Evolutionary conservation across 2,797 vertebrate species (phyloP), one percentile per base, ranked within the genome.

Genomic region (Peromyscus eremicus): DNA sequence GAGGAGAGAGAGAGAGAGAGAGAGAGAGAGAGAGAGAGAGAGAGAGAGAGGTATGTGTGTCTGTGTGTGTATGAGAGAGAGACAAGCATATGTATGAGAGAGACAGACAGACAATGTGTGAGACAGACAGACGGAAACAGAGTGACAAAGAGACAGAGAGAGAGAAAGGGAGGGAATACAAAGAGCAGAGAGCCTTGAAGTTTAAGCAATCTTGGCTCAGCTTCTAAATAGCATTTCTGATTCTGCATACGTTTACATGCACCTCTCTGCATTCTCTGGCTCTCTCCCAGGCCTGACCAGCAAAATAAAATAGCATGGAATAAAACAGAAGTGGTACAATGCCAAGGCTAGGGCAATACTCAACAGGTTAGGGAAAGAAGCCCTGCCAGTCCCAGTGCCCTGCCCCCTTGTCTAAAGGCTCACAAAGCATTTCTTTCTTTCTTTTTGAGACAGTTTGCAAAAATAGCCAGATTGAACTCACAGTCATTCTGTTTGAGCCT

Each of bases 271-370:
- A 55, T 32, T 77, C 66, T 80, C 84, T 84, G 80, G 60, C 79
- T 90, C 79, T 71, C 76, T 49, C 81, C 43, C 37, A 10, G 55
- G 62, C 94, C 46, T 46, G 70, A 84, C 76, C 79, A 92, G 92
- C 83, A 88, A 92, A 92, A 89, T 87, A 89, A 96, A 96, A 89
- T 32, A 90, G 27, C 37, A 1, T 46, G 87, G 80, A 90, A 88
- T 95, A 66, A 94, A 96, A 82, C 6, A 19, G 57, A 80, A 92
- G 64, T 12, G 10, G 46, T 57, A 13, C 25, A 32, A 23, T 40
- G 49, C 64, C 86, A 60, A 94, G 92, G 91, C 90, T 89, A 83
- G 64, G 77, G 16, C 92, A 17, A n/a, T 5, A 46, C 21, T 76
- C 62, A 37, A 49, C 82, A 64, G 60, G 76, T 62, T 57, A 71